Base-by-base conservation (phyloP, 1,140 invertebrate genomes). In the Sitobion miscanthi region DNA sequence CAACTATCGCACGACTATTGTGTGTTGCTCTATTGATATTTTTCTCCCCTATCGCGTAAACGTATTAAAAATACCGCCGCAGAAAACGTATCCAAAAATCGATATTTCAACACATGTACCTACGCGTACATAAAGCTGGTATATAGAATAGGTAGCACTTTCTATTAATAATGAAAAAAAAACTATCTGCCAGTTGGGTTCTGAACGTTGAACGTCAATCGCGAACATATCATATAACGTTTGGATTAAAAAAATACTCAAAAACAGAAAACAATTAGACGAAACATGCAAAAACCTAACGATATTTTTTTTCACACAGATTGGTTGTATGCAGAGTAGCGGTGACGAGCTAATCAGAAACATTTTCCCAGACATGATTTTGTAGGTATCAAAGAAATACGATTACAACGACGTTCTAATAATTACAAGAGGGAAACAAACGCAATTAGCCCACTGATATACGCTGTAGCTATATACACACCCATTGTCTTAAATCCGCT, bases 11-110 rank as follows among this genome's bases (percentile, higher is more conserved):
- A 69, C 42, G 25, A 47, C 57, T 77, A 91, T 82, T 82, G 62
- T 77, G 30, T 77, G 62, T 49, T 82, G 62, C 42, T 91, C 38
- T 77, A 91, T 91, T 91, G 90, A 91, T 91, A 91, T 90, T 90
- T 90, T 38, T n/a, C 38, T 25, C 45, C 38, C 54, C 42, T 42
- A 30, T 52, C 30, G 9, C 47, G 54, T 89, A 89, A 88, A 52
- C n/a, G 88, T 89, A 57, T 89, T 89, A 89, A 57, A 89, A 89
- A 57, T 57, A 35, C 35, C 21, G 35, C 25, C 42, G 21, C 17
- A 54, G 87, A 89, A 89, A 54, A 54, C n/a, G 38, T n/a, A 54
- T 52, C 20, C 9, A 35, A 89, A 89, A 89, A 89, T 89, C 47
- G 87, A 54, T 77, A 77, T 89, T 54, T 38, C n/a, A 52, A 35